Evolutionary conservation across 2,888 invertebrate species (phyloP), one percentile per base, ranked within the genome.

Genomic region (Gasteruption jaculator): DNA sequence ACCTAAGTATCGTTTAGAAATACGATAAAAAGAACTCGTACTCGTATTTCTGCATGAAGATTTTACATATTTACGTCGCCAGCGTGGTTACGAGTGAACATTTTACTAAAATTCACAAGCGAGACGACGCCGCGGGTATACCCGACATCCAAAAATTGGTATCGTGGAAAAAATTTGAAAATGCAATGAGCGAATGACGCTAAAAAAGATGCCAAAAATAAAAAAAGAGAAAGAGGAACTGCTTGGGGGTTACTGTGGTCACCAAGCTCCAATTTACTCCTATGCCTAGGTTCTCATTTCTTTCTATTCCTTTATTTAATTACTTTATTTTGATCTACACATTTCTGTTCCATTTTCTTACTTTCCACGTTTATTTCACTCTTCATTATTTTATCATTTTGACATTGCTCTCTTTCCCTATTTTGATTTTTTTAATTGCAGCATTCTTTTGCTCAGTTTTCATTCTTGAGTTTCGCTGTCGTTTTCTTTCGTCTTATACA

Each of bases 181-280:
- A 36, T 45, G 47, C 35, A 46, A 50, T 54, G 49, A 50, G 48
- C 45, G 46, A n/a, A n/a, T n/a, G n/a, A n/a, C n/a, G n/a, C n/a
- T n/a, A n/a, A n/a, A n/a, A n/a, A n/a, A n/a, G n/a, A n/a, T n/a
- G n/a, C n/a, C n/a, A n/a, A n/a, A n/a, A n/a, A n/a, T n/a, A n/a
- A n/a, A n/a, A n/a, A n/a, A n/a, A n/a, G n/a, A n/a, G n/a, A n/a
- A n/a, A n/a, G n/a, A n/a, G n/a, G n/a, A n/a, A n/a, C 24, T 8
- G 53, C 51, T 54, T 53, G 54, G n/a, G n/a, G 54, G 69, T 70
- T 70, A 69, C 61, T 70, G 70, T 70, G 70, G 70, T 70, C 70
- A 61, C 61, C 65, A 65, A 65, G 65, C 64, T 68, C 63, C 57
- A 51, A 63, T 63, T 27, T 64, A 68, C 61, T 56, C 57, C 36